These are phyloP conservation scores for Melozone crissalis DNA, from an alignment of 2,113 vertebrate species.

Conservation along the genomic window DNA sequence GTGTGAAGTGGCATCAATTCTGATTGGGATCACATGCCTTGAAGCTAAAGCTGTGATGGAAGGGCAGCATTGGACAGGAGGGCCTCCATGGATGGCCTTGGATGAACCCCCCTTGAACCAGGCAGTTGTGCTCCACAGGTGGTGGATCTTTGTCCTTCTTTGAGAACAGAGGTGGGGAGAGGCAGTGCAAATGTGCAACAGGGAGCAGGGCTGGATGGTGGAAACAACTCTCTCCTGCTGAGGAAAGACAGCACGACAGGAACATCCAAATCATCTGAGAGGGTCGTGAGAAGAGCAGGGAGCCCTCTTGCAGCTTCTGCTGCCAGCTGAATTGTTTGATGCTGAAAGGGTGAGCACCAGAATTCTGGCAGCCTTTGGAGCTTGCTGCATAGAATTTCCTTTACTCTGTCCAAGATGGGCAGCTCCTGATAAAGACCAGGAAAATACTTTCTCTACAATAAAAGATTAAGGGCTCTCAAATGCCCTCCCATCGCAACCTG, in stretches of 20 bases:
- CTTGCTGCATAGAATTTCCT: background rate
- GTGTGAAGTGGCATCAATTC: fast-evolving
- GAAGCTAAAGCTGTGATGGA: background rate
- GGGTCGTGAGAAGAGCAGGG: background rate
- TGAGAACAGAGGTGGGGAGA: background rate
- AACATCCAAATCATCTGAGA: background rate
- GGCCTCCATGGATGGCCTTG: background rate
- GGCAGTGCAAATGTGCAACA: fast-evolving
- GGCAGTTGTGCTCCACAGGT: background rate
- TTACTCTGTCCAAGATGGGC: background rate
- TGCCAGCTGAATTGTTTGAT: background rate
- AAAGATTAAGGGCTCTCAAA: background rate
- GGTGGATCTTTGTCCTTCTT: background rate
- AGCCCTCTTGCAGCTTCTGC: background rate
- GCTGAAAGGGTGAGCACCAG: background rate
- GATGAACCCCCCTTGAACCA: background rate
- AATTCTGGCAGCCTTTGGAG: background rate
- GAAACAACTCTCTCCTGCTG: background rate
- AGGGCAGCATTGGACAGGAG: background rate
- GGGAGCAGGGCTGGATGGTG: background rate
- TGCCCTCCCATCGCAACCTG: background rate
- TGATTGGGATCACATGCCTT: fast-evolving
- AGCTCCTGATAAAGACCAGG: background rate
- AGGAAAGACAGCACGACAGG: background rate
- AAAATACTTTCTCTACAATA: background rate